Conservation (phyloP, 2,797 vertebrate genomes). For the Gallinago solitaria region DNA sequence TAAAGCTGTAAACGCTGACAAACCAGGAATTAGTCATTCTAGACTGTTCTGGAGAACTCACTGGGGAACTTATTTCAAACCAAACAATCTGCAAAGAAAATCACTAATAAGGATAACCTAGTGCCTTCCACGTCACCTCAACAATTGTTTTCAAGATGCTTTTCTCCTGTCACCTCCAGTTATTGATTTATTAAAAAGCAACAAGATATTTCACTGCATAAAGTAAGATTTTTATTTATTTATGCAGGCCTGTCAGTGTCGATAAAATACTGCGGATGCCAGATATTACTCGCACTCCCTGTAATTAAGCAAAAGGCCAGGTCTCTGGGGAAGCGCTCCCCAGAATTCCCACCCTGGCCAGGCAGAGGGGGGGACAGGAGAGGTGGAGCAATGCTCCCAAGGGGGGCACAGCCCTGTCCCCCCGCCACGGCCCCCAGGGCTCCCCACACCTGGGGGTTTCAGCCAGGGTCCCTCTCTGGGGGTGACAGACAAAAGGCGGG, state of each 20-base stretch:
- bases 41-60: conserved; percentile 20
- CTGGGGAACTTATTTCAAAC: conserved; percentile 13
- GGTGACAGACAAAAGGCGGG: not conserved
- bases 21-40: not conserved
- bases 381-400: not conserved
- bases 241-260: conserved; percentile 27
- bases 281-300: not conserved
- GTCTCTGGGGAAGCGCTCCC: not conserved
- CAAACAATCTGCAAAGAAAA: conserved; percentile 56
- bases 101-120: conserved; percentile 25
- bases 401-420: not conserved
- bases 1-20: conserved; percentile 16
- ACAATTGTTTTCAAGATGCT: not conserved
- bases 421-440: accelerated
- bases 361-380: not conserved
- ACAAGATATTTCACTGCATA: conserved; percentile 16
- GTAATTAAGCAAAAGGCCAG: conserved; percentile 23
- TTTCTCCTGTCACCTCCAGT: not conserved
- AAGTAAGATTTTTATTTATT: conserved; percentile 45
- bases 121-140: conserved; percentile 16
- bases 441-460: not conserved
- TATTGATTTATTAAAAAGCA: conserved; percentile 63
- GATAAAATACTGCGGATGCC: conserved; percentile 33
- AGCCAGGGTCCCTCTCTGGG: accelerated
- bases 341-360: not conserved